Evolutionary conservation across 1,140 invertebrate genomes (phyloP), one percentile per base, ranked within the genome.

Genomic region (Bombus terrestris): DNA sequence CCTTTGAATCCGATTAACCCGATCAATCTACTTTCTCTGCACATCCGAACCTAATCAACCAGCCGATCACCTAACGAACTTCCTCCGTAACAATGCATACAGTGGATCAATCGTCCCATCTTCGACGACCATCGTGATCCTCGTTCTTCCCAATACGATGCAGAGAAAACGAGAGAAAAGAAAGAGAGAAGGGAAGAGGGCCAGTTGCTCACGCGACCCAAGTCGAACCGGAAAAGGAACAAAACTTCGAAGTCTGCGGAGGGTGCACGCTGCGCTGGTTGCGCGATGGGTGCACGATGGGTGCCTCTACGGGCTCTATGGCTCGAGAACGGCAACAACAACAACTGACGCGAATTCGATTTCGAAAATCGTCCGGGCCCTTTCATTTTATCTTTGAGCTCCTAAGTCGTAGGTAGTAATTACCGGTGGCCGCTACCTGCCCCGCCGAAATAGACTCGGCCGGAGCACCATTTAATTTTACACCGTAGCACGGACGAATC

Each of bases 361-460:
- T 91, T 92, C 91, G 89, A 91, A 90, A 92, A 91, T 90, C 78
- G 81, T 86, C 88, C 86, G 37, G 89, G 89, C 86, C 89, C 92
- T 93, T 93, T 84, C 92, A 89, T 92, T 92, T 91, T 83, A 90
- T 93, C 92, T 91, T 82, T 85, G 90, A 91, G 88, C 91, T 91
- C 90, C 91, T 92, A 91, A 93, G 91, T 94, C 92, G 86, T 91
- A 93, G 93, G 93, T 93, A 92, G 94, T 94, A 95, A 95, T 95
- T 95, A 95, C 94, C 94, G 80, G 94, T 94, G 94, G 94, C 94
- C 93, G 94, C 94, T 95, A 94, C 94, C 94, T 95, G 93, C 91
- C 91, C 92, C 89, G 93, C 88, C 91, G 92, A 92, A 94, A 94
- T 93, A 93, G 93, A 93, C 93, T 80, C 92, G 92, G 87, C 91